These are phyloP conservation scores for Callipepla squamata DNA, from an alignment of 2,113 vertebrate species.

Conservation along the genomic window DNA sequence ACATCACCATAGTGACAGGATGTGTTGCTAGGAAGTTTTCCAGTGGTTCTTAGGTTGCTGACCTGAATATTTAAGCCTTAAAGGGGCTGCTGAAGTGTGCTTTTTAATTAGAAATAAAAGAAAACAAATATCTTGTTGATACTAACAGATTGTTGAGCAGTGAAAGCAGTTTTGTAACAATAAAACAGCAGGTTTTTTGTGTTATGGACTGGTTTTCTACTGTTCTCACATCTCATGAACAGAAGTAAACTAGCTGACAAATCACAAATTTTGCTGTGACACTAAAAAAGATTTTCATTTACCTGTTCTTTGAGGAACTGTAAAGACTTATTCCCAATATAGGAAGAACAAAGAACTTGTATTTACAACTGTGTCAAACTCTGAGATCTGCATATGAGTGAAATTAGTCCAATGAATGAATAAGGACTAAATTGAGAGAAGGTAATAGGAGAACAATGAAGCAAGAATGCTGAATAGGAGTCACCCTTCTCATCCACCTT, in stretches of 20 bases:
- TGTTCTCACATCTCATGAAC: not conserved
- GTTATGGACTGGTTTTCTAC: not conserved
- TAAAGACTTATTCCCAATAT: not conserved
- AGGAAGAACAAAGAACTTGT: not conserved
- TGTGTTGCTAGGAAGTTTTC: not conserved
- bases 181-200: not conserved
- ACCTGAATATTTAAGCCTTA: not conserved
- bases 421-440: not conserved
- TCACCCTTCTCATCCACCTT: not conserved
- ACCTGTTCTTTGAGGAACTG: not conserved
- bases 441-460: not conserved
- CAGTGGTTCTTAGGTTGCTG: not conserved
- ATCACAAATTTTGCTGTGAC: not conserved
- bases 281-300: not conserved
- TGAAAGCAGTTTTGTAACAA: not conserved
- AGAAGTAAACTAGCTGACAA: not conserved
- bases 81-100: accelerated
- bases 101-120: not conserved
- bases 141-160: not conserved
- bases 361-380: not conserved
- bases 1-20: not conserved
- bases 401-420: not conserved
- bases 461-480: not conserved
- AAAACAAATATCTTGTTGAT: not conserved
- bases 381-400: not conserved